phyloP scores from a whole-genome alignment of 2,888 invertebrate genomes.

The Chymomyza fuscimana region DNA sequence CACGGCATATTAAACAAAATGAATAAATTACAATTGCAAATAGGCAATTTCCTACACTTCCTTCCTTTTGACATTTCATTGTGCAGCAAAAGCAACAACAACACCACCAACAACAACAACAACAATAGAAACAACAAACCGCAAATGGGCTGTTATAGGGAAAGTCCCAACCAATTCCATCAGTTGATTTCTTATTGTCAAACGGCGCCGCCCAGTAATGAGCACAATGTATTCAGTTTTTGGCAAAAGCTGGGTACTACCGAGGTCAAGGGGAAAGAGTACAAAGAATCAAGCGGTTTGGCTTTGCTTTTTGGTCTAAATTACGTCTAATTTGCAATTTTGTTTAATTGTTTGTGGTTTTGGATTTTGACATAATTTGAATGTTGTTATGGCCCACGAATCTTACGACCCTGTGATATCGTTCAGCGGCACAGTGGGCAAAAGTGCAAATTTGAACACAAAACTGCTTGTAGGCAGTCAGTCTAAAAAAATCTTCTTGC shows the following conservation, averaged over 20 bases:
- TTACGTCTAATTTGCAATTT: constrained; percentile 74
- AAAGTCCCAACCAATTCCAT: neutral
- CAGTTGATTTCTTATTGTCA: constrained; percentile 34
- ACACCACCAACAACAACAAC: constrained; percentile 5
- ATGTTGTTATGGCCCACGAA: constrained; percentile 29
- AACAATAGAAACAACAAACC: constrained; percentile 30
- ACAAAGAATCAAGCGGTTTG: neutral
- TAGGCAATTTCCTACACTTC: constrained; percentile 74
- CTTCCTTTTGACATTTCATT: constrained; percentile 56
- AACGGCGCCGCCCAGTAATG: neutral
- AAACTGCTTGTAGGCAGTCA: too few relatives aligned
- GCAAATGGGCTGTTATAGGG: constrained; percentile 60
- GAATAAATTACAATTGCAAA: constrained; percentile 75
- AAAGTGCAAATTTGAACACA: neutral
- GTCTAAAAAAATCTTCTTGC: too few relatives aligned
- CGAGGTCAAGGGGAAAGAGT: neutral
- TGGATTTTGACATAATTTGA: constrained; percentile 69
- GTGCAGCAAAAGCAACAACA: constrained; percentile 24
- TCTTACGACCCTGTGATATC: constrained; percentile 1
- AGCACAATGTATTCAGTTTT: neutral
- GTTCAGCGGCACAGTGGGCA: neutral
- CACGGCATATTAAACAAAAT: constrained; percentile 72
- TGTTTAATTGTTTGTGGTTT: constrained; percentile 73
- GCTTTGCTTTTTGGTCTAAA: constrained; percentile 51
- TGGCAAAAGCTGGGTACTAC: neutral